Evolutionary conservation across 1,140 invertebrate species (phyloP).

Genomic region (Drosophila ercepeae): DNA sequence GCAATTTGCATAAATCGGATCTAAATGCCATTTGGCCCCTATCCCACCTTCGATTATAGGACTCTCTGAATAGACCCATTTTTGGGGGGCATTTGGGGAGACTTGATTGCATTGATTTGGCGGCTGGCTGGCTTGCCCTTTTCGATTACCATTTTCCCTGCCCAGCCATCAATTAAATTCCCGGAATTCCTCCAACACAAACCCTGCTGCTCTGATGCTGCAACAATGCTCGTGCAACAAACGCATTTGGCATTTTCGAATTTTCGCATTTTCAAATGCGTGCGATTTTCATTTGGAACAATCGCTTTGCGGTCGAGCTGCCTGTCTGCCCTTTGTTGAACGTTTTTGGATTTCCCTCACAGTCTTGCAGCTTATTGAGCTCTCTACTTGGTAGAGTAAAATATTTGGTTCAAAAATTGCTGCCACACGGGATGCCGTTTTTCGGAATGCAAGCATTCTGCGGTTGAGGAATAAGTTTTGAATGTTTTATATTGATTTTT

Average conservation of each 20-base stretch:
- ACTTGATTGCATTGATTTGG: conserved; percentile 63
- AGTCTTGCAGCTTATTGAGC: conserved; percentile 5
- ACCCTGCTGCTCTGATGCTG: no score
- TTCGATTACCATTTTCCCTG: background rate
- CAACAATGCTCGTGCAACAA: conserved; percentile 21
- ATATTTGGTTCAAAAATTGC: conserved; percentile 47
- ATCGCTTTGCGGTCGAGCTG: conserved; percentile 42
- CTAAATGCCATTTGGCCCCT: conserved; percentile 7
- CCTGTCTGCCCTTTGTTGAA: conserved; percentile 16
- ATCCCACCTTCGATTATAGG: no score
- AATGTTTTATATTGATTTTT: conserved; percentile 21
- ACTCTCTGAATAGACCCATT: conserved; percentile 8
- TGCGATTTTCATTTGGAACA: conserved; percentile 40
- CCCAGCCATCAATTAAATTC: conserved; percentile 37
- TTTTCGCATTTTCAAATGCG: conserved; percentile 43
- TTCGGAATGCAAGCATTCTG: conserved; percentile 14
- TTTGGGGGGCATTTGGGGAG: conserved; percentile 72
- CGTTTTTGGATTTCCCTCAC: conserved; percentile 19
- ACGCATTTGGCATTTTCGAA: conserved; percentile 40
- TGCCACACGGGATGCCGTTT: conserved; percentile 4
- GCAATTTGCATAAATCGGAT: conserved; percentile 72
- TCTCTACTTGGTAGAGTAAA: conserved; percentile 24
- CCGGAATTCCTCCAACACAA: conserved; percentile 7
- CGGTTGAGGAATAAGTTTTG: conserved; percentile 31
- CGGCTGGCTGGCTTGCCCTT: conserved; percentile 5